Evolutionary conservation across 2,113 vertebrate genomes (phyloP).

Genomic region (Pontoporia blainvillei): DNA sequence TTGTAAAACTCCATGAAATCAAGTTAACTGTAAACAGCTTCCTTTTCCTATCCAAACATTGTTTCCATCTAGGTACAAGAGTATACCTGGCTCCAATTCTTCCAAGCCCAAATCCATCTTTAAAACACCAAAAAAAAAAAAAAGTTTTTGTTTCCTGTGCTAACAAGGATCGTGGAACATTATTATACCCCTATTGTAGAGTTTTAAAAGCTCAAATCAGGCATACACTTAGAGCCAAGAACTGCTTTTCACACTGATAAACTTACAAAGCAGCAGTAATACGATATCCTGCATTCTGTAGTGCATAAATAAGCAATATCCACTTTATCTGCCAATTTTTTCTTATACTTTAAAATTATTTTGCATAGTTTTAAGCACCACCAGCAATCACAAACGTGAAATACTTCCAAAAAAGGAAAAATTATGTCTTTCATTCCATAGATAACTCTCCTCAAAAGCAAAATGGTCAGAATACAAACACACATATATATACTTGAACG

Average conservation of each 20-base stretch:
- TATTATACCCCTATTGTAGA: background rate
- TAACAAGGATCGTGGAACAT: slow-evolving; percentile 3
- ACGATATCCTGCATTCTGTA: slow-evolving; percentile 4
- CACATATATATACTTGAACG: background rate
- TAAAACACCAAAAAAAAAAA: background rate
- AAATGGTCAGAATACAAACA: slow-evolving; percentile 42
- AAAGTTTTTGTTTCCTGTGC: background rate
- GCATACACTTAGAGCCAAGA: background rate
- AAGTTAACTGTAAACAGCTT: slow-evolving; percentile 64
- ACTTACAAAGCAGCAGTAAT: slow-evolving; percentile 26
- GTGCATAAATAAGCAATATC: slow-evolving; percentile 42
- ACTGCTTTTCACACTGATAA: slow-evolving; percentile 45
- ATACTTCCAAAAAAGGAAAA: background rate
- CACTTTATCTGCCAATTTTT: slow-evolving; percentile 53
- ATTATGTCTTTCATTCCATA: slow-evolving; percentile 51
- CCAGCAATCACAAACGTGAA: slow-evolving; percentile 64
- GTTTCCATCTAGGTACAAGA: slow-evolving; percentile 37
- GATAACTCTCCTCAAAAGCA: slow-evolving; percentile 63
- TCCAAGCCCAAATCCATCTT: background rate
- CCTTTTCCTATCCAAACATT: slow-evolving; percentile 39
- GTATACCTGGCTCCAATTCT: slow-evolving; percentile 20
- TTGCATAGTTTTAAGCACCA: slow-evolving; percentile 81
- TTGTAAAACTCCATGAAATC: slow-evolving; percentile 58
- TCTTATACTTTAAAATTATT: slow-evolving; percentile 65
- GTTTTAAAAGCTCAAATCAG: slow-evolving; percentile 38